Base-by-base conservation (phyloP, 2,797 vertebrate species). In the Trachops cirrhosus region DNA sequence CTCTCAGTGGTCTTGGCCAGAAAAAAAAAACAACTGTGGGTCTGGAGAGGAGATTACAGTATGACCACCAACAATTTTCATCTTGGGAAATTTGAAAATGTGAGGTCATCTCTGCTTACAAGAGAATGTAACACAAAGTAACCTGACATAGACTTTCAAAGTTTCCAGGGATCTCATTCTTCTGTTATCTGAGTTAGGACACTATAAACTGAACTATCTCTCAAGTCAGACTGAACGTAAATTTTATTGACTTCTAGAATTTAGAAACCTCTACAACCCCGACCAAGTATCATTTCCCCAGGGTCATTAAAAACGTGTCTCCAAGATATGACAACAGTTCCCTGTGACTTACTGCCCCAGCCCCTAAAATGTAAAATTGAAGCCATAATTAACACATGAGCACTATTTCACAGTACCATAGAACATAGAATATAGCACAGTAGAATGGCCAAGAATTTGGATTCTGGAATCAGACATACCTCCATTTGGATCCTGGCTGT, bases 11-110 rank as follows among this genome's bases (percentile, higher is more conserved):
- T 78, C 70, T 84, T 94, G 19, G 71, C 91, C 93, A 91, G 34
- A 18, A 92, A 89, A 90, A 79, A 96, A 59, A 21, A 54, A 54
- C 18, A 21, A 89, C 86, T 68, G 68, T 95, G 41, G 54, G 34
- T 64, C 91, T 96, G 57, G 75, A 95, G 89, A 97, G 70, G n/a
- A 93, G 62, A 94, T 89, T 93, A 86, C 64, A 71, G 52, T 79
- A 83, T 73, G 64, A 88, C 57, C 19, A 93, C 14, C 50, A 84
- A 79, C 22, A 93, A 94, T 79, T 91, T 94, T 57, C 73, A 95
- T 83, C 67, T 87, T 90, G 79, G 14, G 70, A 75, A 89, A 89
- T 71, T 64, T 94, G 54, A 96, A 96, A 96, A 86, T 3, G 7
- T 62, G 74, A 92, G 67, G 86, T 86, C n/a, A 32, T 71, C 64